Evolutionary conservation across 2,113 vertebrate genomes (phyloP).

Genomic region (Mormoops blainvillei): DNA sequence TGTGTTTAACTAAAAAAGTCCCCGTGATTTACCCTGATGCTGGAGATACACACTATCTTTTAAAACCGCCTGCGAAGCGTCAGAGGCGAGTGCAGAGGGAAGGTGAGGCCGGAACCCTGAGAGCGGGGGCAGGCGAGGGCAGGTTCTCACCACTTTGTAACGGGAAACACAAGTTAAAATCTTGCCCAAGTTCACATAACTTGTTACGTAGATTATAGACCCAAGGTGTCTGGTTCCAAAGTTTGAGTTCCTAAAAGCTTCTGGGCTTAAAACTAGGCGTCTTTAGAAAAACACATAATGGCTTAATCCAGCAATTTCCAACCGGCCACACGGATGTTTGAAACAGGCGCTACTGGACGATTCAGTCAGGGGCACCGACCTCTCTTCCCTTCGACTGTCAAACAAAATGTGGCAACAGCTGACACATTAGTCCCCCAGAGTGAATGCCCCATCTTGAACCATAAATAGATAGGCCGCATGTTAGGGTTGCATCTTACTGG

Average conservation of each 20-base stretch:
- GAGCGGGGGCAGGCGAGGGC: too few relatives aligned
- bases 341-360: accelerated
- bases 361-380: too few relatives aligned
- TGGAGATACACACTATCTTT: background rate
- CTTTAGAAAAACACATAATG: background rate
- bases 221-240: background rate
- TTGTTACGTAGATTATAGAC: background rate
- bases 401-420: too few relatives aligned
- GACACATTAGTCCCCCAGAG: too few relatives aligned
- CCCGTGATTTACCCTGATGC: background rate
- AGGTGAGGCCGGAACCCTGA: background rate
- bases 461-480: accelerated
- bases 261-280: background rate
- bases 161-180: background rate
- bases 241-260: background rate
- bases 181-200: background rate
- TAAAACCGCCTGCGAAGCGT: background rate
- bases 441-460: too few relatives aligned
- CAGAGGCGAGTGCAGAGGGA: background rate
- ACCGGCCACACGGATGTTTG: too few relatives aligned
- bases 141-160: background rate
- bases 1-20: background rate
- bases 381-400: too few relatives aligned
- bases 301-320: background rate
- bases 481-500: too few relatives aligned